Evolutionary conservation across 2,797 vertebrate species (phyloP).

Genomic region (Oreortyx pictus): DNA sequence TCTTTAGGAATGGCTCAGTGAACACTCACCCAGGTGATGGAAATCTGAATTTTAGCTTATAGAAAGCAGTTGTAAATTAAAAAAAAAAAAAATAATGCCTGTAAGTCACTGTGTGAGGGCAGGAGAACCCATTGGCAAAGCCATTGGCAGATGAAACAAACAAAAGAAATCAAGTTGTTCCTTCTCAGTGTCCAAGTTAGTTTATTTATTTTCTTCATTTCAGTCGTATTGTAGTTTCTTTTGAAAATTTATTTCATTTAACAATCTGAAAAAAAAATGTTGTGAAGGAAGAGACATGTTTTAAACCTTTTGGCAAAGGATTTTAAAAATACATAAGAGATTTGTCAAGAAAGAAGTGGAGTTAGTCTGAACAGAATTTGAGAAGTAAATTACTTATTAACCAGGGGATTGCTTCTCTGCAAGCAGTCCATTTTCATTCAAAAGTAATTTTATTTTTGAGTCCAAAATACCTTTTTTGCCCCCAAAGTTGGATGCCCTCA

Average conservation of each 20-base stretch:
- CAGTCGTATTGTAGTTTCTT: not conserved
- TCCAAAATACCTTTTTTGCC: conserved; percentile 59
- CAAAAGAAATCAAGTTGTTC: not conserved
- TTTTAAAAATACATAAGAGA: not conserved
- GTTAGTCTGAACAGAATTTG: not conserved
- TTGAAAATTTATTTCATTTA: not conserved
- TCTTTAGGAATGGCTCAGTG: conserved; percentile 1
- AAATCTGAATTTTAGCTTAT: not conserved
- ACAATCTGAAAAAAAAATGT: not conserved
- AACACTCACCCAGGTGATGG: not conserved
- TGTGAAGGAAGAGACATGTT: not conserved
- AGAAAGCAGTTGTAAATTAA: not conserved
- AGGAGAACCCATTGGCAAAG: not conserved
- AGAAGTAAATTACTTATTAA: not conserved
- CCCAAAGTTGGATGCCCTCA: conserved; percentile 87
- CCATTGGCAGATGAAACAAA: not conserved
- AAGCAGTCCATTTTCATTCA: conserved; percentile 17
- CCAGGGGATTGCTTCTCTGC: not conserved
- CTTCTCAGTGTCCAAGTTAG: not conserved
- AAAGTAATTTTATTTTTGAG: conserved; percentile 22
- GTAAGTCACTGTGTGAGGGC: not conserved
- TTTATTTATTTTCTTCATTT: not conserved
- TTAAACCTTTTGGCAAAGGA: not conserved
- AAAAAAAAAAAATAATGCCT: not conserved
- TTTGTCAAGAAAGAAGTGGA: not conserved